These are phyloP conservation scores for Mythimna pallens DNA, from an alignment of 2,888 invertebrate genomes.

Conservation along the genomic window DNA sequence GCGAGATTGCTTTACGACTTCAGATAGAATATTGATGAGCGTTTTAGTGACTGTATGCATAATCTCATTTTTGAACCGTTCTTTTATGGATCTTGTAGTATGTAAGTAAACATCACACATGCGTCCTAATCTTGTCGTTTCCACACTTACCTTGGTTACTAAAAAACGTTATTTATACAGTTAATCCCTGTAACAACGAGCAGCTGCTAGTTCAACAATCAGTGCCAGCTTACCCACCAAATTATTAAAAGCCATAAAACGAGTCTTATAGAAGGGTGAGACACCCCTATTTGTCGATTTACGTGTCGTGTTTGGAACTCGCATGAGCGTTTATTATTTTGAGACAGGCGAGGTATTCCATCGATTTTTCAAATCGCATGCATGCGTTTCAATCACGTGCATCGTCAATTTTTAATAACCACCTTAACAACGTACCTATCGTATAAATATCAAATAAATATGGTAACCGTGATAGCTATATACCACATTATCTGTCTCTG, in stretches of 20 bases:
- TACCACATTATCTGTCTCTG: slow-evolving; percentile 7
- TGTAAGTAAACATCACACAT: slow-evolving; percentile 63
- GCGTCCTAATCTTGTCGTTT: slow-evolving; percentile 73
- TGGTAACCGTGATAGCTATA: background rate
- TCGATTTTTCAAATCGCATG: slow-evolving; percentile 76
- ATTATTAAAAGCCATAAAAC: slow-evolving; percentile 91
- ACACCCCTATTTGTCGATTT: slow-evolving; percentile 84
- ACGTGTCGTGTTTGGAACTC: slow-evolving; percentile 84
- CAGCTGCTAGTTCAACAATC: slow-evolving; percentile 88
- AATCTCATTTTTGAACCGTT: slow-evolving; percentile 24
- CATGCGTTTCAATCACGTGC: slow-evolving; percentile 42
- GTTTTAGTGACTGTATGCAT: slow-evolving; percentile 8
- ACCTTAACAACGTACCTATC: slow-evolving; percentile 24
- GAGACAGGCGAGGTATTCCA: slow-evolving; percentile 81
- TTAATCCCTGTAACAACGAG: slow-evolving; percentile 82
- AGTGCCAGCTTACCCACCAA: slow-evolving; percentile 87
- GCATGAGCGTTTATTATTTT: slow-evolving; percentile 85
- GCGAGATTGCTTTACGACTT: slow-evolving; percentile 22
- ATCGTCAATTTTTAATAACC: slow-evolving; percentile 39
- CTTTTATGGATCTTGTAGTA: slow-evolving; percentile 50
- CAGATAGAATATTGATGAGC: slow-evolving; percentile 30
- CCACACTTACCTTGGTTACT: slow-evolving; percentile 73
- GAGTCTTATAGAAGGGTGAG: slow-evolving; percentile 88
- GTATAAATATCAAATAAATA: slow-evolving; percentile 19
- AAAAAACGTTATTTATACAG: slow-evolving; percentile 79